Evolutionary conservation across 2,113 vertebrate species (phyloP), one percentile per base, ranked within the genome.

Genomic region (Eptesicus fuscus): DNA sequence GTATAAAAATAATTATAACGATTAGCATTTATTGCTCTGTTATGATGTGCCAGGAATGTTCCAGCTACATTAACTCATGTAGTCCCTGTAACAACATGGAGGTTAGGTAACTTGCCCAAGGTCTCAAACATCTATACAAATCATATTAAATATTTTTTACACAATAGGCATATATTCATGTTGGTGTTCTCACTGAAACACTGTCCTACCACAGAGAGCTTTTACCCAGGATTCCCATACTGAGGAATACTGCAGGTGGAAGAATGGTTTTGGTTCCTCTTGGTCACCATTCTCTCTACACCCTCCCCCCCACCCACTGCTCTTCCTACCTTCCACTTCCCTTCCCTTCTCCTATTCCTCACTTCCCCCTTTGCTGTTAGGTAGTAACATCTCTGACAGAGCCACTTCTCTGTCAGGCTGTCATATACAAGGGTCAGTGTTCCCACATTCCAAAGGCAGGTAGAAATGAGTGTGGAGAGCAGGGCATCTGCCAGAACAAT

Each of bases 361-460:
- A 4, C 13, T 44, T 35, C 47, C 37, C 37, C 59, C 35, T 67
- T 2, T 30, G 61, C 25, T 70, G 25, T 56, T 74, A 42, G 65
- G 87, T 51, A 61, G 74, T 37, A 51, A 93, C 76, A 40, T 61
- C 20, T 85, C 83, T 63, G 56, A 77, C 9, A 44, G 87, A 95
- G 92, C 42, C 89, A 40, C 78, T 37, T 59, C 90, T 83, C 92
- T 51, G 70, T 67, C 49, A 92, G 92, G 63, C 25, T 51, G 32
- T 85, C 76, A 12, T 44, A 61, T 37, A 63, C 65, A 92, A 93
- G 85, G 85, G 93, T 94, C 92, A 76, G 67, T 47, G 59, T 86
- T 70, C 88, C 84, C 40, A 86, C 96, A 97, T 98, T 97, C 97
- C 95, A 84, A 88, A 95, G 96, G 94, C 51, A 91, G 96, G 94